These are phyloP conservation scores for Vombatus ursinus DNA, from an alignment of 2,113 vertebrate genomes.

Conservation along the genomic window DNA sequence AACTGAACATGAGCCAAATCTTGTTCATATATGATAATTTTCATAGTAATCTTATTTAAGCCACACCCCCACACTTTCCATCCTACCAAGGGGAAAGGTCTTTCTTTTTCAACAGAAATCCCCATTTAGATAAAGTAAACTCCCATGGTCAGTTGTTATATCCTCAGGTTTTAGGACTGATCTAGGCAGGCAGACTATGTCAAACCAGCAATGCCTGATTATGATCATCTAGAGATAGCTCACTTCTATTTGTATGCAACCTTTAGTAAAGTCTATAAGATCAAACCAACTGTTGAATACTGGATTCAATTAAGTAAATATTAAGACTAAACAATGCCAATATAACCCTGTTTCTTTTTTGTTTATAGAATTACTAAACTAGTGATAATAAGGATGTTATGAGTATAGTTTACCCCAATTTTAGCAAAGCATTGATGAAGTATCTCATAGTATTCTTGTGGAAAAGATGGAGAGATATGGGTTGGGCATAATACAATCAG, in stretches of 20 bases:
- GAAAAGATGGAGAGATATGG: background rate
- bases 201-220: background rate
- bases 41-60: background rate
- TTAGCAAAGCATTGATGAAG: background rate
- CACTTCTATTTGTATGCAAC: background rate
- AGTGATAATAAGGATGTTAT: too few species aligned
- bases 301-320: background rate
- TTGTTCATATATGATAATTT: background rate
- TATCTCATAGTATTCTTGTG: background rate
- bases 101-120: background rate
- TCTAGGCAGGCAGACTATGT: background rate
- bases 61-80: background rate
- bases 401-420: background rate
- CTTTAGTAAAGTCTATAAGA: too few species aligned
- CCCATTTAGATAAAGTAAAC: background rate
- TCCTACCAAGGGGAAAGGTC: background rate
- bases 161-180: background rate
- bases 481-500: background rate
- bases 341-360: background rate
- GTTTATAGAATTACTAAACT: too few species aligned
- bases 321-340: background rate
- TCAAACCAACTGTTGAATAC: background rate
- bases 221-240: background rate
- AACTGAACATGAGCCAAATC: background rate
- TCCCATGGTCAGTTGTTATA: background rate